Evolutionary conservation across 2,113 vertebrate species (phyloP).

Genomic region (Heliornis fulica): DNA sequence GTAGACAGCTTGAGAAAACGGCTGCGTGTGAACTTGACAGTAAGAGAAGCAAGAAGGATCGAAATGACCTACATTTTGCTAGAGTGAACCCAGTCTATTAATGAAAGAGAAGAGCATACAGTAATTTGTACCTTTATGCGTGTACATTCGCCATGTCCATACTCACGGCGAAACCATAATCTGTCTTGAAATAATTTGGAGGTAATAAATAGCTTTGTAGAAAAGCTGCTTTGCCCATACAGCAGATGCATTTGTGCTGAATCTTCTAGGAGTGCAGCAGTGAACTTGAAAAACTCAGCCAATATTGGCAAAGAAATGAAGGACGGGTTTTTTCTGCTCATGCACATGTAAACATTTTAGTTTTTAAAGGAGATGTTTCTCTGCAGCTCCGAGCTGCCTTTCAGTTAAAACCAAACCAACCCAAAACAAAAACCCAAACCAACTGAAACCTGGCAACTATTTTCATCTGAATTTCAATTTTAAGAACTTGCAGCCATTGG

Average conservation of each 20-base stretch:
- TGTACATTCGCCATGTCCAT: background rate
- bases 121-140: background rate
- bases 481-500: background rate
- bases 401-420: background rate
- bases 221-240: background rate
- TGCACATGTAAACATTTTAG: background rate
- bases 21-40: background rate
- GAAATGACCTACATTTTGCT: constrained; percentile 32
- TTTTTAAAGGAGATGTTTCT: background rate
- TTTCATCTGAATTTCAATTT: background rate
- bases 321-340: background rate
- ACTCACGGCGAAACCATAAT: background rate
- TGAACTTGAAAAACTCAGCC: background rate
- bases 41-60: background rate
- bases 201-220: background rate
- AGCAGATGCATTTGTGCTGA: background rate
- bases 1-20: background rate
- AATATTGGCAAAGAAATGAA: background rate
- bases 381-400: background rate
- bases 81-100: background rate
- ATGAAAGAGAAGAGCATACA: background rate
- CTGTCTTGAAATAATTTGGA: background rate
- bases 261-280: background rate
- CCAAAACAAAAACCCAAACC: background rate
- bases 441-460: background rate